Conservation (phyloP, 2,888 invertebrate species). For the Sarcophaga carnaria region DNA sequence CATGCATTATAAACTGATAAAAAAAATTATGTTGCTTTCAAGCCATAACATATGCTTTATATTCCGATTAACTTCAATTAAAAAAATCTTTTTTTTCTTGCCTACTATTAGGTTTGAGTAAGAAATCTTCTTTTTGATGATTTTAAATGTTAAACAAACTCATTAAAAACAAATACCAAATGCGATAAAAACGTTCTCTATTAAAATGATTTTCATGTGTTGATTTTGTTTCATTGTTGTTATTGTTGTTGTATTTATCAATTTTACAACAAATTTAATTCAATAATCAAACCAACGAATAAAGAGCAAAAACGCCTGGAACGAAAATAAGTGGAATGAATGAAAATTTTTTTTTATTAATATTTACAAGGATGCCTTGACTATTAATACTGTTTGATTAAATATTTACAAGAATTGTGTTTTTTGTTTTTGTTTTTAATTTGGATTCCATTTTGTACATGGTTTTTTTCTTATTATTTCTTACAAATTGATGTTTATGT, state of each 20-base stretch:
- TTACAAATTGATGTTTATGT: constrained; percentile 30
- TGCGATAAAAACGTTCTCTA: background rate
- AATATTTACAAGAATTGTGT: constrained; percentile 27
- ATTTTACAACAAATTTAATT: constrained; percentile 5
- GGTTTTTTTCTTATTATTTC: background rate
- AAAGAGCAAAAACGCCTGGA: background rate
- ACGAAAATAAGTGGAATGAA: background rate
- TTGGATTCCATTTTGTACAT: constrained; percentile 17
- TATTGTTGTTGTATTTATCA: background rate
- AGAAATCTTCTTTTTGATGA: background rate
- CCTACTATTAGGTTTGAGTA: background rate
- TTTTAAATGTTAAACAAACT: constrained; percentile 1
- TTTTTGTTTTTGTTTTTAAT: background rate
- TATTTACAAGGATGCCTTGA: background rate
- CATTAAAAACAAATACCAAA: constrained; percentile 9
- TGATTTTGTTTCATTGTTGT: background rate
- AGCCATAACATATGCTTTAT: constrained; percentile 30
- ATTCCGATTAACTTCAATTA: background rate
- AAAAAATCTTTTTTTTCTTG: background rate
- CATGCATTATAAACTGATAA: too few relatives aligned
- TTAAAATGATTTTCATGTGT: constrained; percentile 18
- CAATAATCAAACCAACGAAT: background rate
- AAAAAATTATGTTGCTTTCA: background rate
- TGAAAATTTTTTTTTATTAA: background rate
- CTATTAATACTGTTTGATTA: constrained; percentile 33